Base-by-base conservation (phyloP, 2,797 vertebrate genomes). In the Jordanella pulchra region DNA sequence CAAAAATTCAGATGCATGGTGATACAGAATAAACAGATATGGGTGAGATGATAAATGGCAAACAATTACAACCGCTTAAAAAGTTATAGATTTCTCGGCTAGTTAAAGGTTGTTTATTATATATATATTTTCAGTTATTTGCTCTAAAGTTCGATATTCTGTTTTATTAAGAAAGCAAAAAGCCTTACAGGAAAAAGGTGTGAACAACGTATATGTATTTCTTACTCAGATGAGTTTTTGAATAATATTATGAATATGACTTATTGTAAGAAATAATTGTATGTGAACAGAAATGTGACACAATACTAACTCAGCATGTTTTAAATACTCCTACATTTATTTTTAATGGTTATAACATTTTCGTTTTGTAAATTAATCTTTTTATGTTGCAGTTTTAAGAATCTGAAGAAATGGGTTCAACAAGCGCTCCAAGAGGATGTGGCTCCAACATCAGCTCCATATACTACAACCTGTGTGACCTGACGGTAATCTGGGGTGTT, bases 391-490 rank as follows among this genome's bases (percentile, higher is more conserved):
- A 86, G 79, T 17, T 47, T 53, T 53, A 27, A 35, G 27, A 21
- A 64, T 72, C 56, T 42, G 17, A 77, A 65, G 61, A 65, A 76
- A 94, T 93, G 92, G 77, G 3, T 1, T 35, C 71, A 1, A 76
- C 79, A 87, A 73, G 32, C 23, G 67, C 71, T 35, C 25, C 89
- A 35, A 0, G 60, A 50, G 97, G 97, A 77, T 99, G 97, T 0
- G 75, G 92, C 51, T 48, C 92, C 2, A 83, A 88, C 66, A 82
- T 97, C 77, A 83, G 79, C 78, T 87, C 95, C 12, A 84, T 96
- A 17, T 97, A 96, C 83, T 96, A 94, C 90, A 96, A 96, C 85
- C 93, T 99, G 77, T 99, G 97, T 25, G 93, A 99, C 93, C 92
- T 97, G 71, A 93, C 91, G 0, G 86, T 86, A 0, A 91, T 90